Evolutionary conservation across 2,113 vertebrate genomes (phyloP), one percentile per base, ranked within the genome.

Genomic region (Gallinago undulata): DNA sequence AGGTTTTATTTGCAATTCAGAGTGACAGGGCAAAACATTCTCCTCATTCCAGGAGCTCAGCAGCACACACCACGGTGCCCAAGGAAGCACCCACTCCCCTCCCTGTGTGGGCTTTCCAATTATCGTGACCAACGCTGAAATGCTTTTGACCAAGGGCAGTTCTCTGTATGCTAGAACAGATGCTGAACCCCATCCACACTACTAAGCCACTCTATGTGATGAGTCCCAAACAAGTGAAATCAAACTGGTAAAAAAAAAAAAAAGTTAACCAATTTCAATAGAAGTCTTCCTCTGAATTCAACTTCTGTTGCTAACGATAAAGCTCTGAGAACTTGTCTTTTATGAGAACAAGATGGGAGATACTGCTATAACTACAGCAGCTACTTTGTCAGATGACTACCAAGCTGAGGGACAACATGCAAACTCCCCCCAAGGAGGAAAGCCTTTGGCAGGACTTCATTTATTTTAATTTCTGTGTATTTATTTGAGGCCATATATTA

Each of bases 11-110:
- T 31, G 73, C 24, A 67, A 74, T 53, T 86, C 30, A 47, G 47
- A 33, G 7, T 0, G 1, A 55, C 31, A 47, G 39, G 41, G 13
- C 1, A 1, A 55, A n/a, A 69, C 3, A 1, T 25, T 50, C 11
- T 22, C 37, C 28, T 27, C 2, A 8, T 35, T 57, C 50, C 81
- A 39, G 8, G 24, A 35, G 45, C 30, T 64, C 3, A 23, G 24
- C 24, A 45, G 35, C 35, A 85, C 3, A 19, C 5, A 2, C 16
- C 8, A 6, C 1, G 1, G 23, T 11, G 21, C 22, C 11, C 1
- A 0, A 35, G 43, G 24, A 63, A 13, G 25, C 25, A 19, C 22
- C 12, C 8, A 19, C 31, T 80, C 50, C 35, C 10, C 31, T 43
- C 30, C 11, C 4, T 30, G 25, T 13, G 5, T 9, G 30, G 5